phyloP scores from a whole-genome alignment of 2,888 invertebrate species.

The Trissolcus brochymenae region DNA sequence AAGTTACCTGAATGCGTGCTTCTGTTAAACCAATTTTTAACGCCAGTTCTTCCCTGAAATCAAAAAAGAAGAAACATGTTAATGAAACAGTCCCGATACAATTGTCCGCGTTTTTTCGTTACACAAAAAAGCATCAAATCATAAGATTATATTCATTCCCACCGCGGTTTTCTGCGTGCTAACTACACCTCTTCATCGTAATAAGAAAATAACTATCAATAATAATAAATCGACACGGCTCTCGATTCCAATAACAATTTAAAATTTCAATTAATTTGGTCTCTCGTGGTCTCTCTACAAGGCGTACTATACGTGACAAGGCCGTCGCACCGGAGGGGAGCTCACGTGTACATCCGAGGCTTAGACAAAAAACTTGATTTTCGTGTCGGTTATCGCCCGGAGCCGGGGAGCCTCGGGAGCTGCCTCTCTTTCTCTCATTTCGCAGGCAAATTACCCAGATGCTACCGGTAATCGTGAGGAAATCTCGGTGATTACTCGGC shows the following conservation, averaged over 20 bases:
- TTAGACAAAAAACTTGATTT: constrained; percentile 52
- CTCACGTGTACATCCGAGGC: not conserved
- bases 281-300: constrained; percentile 14
- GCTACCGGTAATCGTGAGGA: constrained; percentile 72
- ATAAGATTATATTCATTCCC: not conserved
- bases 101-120: not conserved
- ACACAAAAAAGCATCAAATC: not conserved
- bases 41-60: constrained; percentile 91
- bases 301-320: not conserved
- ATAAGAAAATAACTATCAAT: constrained; percentile 17
- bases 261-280: constrained; percentile 51
- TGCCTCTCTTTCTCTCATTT: constrained; percentile 65
- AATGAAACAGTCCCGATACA: not conserved
- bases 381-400: constrained; percentile 54
- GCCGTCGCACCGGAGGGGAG: too few species aligned
- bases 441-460: constrained; percentile 74
- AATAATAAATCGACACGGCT: constrained; percentile 2
- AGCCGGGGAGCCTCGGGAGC: constrained; percentile 37
- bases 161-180: not conserved
- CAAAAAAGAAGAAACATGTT: constrained; percentile 8
- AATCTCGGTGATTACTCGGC: constrained; percentile 72
- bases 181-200: constrained; percentile 1
- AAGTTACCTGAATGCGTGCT: constrained; percentile 92
- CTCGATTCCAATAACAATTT: constrained; percentile 40
- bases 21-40: constrained; percentile 96